Evolutionary conservation across 1,140 invertebrate species (phyloP), one percentile per base, ranked within the genome.

Genomic region (Leptoteleia sp.): DNA sequence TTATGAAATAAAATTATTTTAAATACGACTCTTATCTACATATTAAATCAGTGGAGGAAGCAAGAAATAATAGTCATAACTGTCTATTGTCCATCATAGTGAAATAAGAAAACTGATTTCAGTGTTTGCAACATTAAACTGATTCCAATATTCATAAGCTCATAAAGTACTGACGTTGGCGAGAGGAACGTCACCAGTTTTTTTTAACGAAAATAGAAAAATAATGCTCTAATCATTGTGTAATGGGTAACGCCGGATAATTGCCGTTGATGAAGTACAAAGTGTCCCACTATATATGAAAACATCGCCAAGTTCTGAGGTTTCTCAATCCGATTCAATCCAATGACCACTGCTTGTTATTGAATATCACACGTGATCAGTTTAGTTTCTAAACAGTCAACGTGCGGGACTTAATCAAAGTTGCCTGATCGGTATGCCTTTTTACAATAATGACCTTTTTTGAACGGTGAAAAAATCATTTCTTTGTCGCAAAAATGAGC

Each of bases 311-410:
- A 79, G 47, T 43, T 68, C 6, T 80, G 65, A 47, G 87, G 85
- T 79, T 88, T 88, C 87, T 67, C 59, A 88, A 88, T 87, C 85
- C 84, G 82, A 86, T 83, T 79, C 62, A 65, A 68, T 82, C 64
- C 59, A 82, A 82, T 73, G 81, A 70, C 59, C 38, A 50, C 43
- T 29, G 17, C 64, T 77, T 54, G 65, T 42, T 52, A 61, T 59
- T 70, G 40, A 37, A 33, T 43, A 17, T 71, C 27, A 54, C 27
- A 37, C 38, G 38, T 47, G 57, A 64, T 42, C 33, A 47, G 72
- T 70, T 47, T 65, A 57, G 22, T 64, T 35, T 6, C 54, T 61
- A 37, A 40, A 67, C 17, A 65, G 43, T 50, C 12, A 12, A 12
- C 13, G 54, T 31, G 43, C 37, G 33, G 35, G 19, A 29, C 37